Conservation (phyloP, 2,888 invertebrate genomes). For the Cryptocephalus primarius region DNA sequence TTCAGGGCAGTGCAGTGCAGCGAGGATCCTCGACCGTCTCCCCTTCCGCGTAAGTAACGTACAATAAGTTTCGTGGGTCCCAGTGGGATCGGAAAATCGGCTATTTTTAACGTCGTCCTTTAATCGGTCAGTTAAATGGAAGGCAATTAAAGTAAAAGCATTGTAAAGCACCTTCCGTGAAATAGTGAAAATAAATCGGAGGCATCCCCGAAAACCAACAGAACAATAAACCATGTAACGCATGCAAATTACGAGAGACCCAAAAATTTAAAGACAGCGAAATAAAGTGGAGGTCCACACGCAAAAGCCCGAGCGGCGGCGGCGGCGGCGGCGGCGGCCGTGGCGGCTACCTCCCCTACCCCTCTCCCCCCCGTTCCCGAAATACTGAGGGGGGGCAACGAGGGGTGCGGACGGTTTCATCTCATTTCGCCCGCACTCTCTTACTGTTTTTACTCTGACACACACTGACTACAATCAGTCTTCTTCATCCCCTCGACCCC, state of each 20-base stretch:
- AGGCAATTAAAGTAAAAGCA: too few relatives aligned
- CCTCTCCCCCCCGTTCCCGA: background rate
- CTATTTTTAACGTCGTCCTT: too few relatives aligned
- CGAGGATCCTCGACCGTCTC: too few relatives aligned
- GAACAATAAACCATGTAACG: slow-evolving; percentile 11
- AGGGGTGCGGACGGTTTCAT: slow-evolving; percentile 42
- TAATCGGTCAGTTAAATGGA: too few relatives aligned
- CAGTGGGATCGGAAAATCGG: too few relatives aligned
- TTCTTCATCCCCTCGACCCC: slow-evolving; percentile 26
- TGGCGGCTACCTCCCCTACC: background rate
- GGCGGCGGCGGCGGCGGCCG: too few relatives aligned
- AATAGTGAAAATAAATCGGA: too few relatives aligned
- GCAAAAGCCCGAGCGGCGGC: slow-evolving; percentile 16
- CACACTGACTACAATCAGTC: slow-evolving; percentile 39
- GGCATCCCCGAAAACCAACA: slow-evolving; percentile 1
- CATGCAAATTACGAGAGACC: slow-evolving; percentile 18
- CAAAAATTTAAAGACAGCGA: slow-evolving; percentile 21
- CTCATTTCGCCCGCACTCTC: slow-evolving; percentile 57
- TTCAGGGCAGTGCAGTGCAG: too few relatives aligned
- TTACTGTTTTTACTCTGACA: slow-evolving; percentile 38
- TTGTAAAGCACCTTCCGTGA: too few relatives aligned
- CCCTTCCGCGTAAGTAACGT: too few relatives aligned
- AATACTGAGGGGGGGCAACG: slow-evolving; percentile 12
- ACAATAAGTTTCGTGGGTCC: too few relatives aligned
- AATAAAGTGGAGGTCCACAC: slow-evolving; percentile 21